Evolutionary conservation across 53 echinoderm and acorn worm species (phyloP).

Genomic region (Stichopus horrens): DNA sequence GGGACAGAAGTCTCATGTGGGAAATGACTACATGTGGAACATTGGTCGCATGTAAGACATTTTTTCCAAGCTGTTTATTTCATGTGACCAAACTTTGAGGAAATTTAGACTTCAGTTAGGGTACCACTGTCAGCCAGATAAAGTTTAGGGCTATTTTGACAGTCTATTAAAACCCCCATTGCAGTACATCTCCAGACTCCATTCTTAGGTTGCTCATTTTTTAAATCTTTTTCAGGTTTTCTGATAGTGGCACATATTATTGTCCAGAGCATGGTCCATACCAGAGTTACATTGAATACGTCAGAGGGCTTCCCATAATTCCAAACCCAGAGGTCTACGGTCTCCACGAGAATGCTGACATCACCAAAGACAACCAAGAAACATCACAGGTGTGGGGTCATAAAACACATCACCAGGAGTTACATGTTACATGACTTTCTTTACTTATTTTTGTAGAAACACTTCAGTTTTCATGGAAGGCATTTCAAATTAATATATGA

Average conservation of each 20-base stretch:
- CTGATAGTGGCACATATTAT: constrained; percentile 90
- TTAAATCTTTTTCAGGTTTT: constrained; percentile 65
- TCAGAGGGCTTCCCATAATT: constrained; percentile 85
- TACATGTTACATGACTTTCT: no score
- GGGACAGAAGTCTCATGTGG: no score
- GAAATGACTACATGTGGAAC: no score
- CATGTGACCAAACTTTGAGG: no score
- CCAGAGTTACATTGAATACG: constrained; percentile 81
- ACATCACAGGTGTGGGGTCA: constrained; percentile 71
- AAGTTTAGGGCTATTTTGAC: not conserved
- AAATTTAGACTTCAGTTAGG: no score
- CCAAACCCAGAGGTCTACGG: constrained; percentile 98
- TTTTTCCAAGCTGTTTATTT: no score
- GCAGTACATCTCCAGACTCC: not conserved
- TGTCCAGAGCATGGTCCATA: constrained; percentile 79
- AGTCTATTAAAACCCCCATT: not conserved
- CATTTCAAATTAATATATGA: no score
- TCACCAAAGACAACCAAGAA: constrained; percentile 99
- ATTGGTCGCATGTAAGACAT: no score
- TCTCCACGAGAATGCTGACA: constrained; percentile 99
- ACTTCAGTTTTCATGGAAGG: no score
- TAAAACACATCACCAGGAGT: no score
- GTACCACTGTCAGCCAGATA: no score
- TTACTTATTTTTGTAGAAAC: no score
- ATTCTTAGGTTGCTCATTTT: not conserved